Evolutionary conservation across 2,113 vertebrate species (phyloP).

Genomic region (Urocynchramus pylzowi): DNA sequence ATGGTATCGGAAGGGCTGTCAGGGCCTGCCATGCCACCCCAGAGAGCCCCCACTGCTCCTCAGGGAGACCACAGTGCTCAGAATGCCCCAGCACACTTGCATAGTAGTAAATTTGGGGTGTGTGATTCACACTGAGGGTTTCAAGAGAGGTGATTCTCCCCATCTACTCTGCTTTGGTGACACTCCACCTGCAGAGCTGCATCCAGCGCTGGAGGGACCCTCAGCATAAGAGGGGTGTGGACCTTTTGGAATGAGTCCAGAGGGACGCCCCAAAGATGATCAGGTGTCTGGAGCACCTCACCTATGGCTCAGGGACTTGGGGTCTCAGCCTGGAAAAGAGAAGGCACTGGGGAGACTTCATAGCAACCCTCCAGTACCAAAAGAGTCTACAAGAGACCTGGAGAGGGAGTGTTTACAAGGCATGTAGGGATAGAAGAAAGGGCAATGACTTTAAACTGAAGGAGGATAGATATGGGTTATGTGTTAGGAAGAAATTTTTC

Average conservation of each 20-base stretch:
- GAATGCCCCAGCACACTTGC: not conserved
- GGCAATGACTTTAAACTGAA: not conserved
- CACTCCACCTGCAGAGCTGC: not conserved
- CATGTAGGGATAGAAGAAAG: not conserved
- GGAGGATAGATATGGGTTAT: not conserved
- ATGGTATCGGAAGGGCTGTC: not conserved
- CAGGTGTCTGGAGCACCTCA: not conserved
- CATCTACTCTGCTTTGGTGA: not conserved
- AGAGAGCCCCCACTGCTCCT: rapidly evolving
- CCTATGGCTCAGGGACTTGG: not conserved
- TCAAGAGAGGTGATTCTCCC: not conserved
- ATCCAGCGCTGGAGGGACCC: too few species aligned
- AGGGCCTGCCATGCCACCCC: not conserved
- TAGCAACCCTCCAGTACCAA: not conserved
- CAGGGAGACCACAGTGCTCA: not conserved
- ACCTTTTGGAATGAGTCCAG: not conserved
- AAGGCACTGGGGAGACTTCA: not conserved
- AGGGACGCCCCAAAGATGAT: too few species aligned
- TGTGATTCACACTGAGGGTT: not conserved
- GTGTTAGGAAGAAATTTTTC: not conserved
- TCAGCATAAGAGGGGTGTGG: not conserved
- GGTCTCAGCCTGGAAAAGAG: not conserved
- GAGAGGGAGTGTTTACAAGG: not conserved
- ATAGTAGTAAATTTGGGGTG: rapidly evolving
- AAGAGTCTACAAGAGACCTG: not conserved